A percentile compares a stretch with the other conserved stretches of the same genome.
Evolutionary conservation across 2,888 invertebrate genomes (phyloP).

Genomic region (Andricus quercusramuli): DNA sequence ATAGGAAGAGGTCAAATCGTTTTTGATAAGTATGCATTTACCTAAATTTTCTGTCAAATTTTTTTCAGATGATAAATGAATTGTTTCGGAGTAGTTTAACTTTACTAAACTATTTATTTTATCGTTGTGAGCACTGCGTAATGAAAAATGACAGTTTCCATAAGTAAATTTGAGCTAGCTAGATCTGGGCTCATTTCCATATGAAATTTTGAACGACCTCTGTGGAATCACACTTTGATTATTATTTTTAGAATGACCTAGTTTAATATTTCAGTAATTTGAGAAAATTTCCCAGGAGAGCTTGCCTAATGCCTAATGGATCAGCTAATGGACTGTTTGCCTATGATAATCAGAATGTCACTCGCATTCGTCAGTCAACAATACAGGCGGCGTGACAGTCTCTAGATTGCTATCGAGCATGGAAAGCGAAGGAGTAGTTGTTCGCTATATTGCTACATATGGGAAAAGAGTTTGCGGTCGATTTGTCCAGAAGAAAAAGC

Average conservation of each 20-base stretch:
- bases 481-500: slow-evolving; percentile 39
- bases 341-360: slow-evolving; percentile 21
- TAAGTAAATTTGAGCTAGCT: too few relatives aligned
- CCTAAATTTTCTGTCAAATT: too few relatives aligned
- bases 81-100: too few relatives aligned
- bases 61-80: too few relatives aligned
- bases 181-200: too few relatives aligned
- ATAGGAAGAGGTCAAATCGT: too few relatives aligned
- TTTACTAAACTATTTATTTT: too few relatives aligned
- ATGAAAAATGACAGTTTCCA: too few relatives aligned
- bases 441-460: slow-evolving; percentile 9
- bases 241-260: background rate
- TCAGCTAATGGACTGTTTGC: slow-evolving; percentile 32
- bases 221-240: background rate
- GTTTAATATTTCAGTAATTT: background rate
- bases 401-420: slow-evolving; percentile 25
- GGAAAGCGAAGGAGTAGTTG: slow-evolving; percentile 32
- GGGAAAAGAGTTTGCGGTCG: slow-evolving; percentile 37
- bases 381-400: slow-evolving; percentile 24
- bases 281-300: background rate
- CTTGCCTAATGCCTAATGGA: slow-evolving; percentile 13
- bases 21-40: too few relatives aligned
- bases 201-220: too few relatives aligned
- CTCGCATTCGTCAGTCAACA: slow-evolving; percentile 29
- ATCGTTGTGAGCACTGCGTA: too few relatives aligned